Evolutionary conservation across 1,140 invertebrate species (phyloP), one percentile per base, ranked within the genome.

Genomic region (Zelostemma sp.): DNA sequence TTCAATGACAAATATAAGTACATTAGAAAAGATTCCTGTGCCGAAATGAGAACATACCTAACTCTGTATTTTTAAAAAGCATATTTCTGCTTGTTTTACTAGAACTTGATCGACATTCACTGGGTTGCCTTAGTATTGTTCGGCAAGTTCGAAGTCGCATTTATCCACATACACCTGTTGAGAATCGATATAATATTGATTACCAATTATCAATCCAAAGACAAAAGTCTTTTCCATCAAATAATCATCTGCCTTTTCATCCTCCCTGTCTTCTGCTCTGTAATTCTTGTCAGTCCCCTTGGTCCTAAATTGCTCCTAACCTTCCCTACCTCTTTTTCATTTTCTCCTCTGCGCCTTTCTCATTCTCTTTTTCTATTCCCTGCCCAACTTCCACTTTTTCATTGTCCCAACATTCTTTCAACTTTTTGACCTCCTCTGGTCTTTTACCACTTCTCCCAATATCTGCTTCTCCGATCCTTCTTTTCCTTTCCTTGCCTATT

Each of bases 11-110:
- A n/a, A n/a, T n/a, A n/a, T n/a, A 25, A 25, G 21, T 3, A 8
- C 3, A 25, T 25, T 4, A 4, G 21, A 25, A 25, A 25, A 25
- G 8, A 25, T 25, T 18, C 19, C n/a, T 40, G 19, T 28, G 25
- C 3, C 3, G 3, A 28, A 3, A 38, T 41, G 15, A 49, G 6
- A 43, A 16, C 8, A 25, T 16, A 80, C 84, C 82, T 83, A n/a
- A 97, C 84, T 93, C 87, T 68, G 91, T 91, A 67, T 92, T 89
- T 18, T 90, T 88, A 77, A 97, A 98, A 6, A 93, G 87, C 73
- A n/a, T n/a, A 93, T 88, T 74, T 98, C 95, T 0, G 97, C 97
- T 85, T 98, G 93, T 81, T 93, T 93, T 1, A 93, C 90, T 5
- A 96, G 86, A 0, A 98, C 94, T 76, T 92, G 89, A 78, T 98